phyloP scores from a whole-genome alignment of 1,140 invertebrate genomes.

The Diprion similis region DNA sequence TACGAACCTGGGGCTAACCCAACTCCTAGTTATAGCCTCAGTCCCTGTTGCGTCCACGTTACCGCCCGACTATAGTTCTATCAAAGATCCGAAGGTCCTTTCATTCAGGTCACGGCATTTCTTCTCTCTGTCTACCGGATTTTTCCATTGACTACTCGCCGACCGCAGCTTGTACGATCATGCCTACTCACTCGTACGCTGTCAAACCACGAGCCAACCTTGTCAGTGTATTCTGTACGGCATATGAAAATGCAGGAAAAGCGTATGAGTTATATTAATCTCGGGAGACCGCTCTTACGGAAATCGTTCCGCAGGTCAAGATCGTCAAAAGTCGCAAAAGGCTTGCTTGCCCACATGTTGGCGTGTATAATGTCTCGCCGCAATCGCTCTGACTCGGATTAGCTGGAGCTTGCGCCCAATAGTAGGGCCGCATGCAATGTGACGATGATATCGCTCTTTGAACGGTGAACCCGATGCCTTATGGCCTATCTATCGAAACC shows the following conservation, averaged over 20 bases:
- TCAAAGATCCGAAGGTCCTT: neutral
- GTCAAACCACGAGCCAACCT: neutral
- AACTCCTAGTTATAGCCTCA: neutral
- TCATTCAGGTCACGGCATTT: neutral
- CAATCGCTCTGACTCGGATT: no score
- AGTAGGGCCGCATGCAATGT: no score
- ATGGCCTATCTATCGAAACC: neutral
- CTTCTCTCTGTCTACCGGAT: neutral
- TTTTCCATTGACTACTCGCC: neutral
- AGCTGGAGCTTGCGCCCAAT: no score
- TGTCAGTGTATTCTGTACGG: neutral
- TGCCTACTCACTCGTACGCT: no score
- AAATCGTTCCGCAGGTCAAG: neutral
- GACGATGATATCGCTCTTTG: neutral
- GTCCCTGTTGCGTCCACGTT: no score
- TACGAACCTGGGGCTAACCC: neutral
- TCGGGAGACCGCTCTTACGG: neutral
- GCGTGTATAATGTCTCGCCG: no score
- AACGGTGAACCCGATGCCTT: neutral
- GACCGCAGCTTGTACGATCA: neutral
- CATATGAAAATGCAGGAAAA: neutral
- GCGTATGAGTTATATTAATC: neutral
- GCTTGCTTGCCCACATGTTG: no score
- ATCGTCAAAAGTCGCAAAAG: conserved; percentile 26
- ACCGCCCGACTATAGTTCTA: no score